phyloP scores from a whole-genome alignment of 2,888 invertebrate genomes.

The Melinopterus prodromus region DNA sequence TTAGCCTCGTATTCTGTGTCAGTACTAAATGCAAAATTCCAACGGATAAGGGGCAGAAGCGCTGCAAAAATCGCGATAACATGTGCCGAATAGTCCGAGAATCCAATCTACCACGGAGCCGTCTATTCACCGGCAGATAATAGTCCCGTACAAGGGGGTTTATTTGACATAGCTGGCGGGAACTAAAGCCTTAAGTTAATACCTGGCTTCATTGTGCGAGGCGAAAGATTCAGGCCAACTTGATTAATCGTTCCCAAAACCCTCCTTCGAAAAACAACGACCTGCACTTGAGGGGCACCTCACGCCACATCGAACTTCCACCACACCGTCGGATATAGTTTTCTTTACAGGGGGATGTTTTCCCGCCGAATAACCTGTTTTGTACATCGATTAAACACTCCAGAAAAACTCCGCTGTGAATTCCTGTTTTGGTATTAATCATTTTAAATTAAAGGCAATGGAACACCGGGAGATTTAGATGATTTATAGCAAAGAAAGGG shows the following conservation, averaged over 20 bases:
- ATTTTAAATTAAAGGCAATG: conserved; percentile 22
- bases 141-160: neutral
- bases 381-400: neutral
- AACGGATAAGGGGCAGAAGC: neutral
- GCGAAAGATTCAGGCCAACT: conserved; percentile 17
- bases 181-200: conserved; percentile 15
- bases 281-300: neutral
- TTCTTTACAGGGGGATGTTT: neutral
- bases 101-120: neutral
- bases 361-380: neutral
- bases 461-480: conserved; percentile 14
- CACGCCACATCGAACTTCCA: neutral
- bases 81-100: neutral
- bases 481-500: conserved; percentile 21
- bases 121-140: neutral
- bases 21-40: neutral
- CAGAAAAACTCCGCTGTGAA: neutral
- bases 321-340: neutral
- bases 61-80: neutral
- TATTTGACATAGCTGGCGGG: conserved; percentile 4
- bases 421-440: conserved; percentile 12
- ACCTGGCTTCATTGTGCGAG: conserved; percentile 15
- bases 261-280: neutral
- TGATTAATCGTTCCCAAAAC: conserved; percentile 20
- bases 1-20: too few relatives aligned